Base-by-base conservation (phyloP, 2,888 invertebrate species). In the Folsomia manolachei region DNA sequence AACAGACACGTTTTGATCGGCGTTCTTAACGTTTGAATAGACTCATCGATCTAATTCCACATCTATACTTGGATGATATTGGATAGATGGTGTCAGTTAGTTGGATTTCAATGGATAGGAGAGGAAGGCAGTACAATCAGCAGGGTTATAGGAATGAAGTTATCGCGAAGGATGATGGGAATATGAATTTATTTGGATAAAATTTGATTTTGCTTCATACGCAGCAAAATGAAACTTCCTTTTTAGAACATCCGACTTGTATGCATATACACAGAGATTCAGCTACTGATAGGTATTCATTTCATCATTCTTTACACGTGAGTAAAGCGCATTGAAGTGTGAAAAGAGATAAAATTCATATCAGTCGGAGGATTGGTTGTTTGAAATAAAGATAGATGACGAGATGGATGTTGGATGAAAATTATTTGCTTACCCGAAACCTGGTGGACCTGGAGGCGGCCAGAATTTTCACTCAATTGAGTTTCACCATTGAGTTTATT, bases 401-500 rank as follows among this genome's bases (percentile, higher is more conserved):
- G 61, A 27, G 24, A 51, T 27, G 39, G 69, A 21, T 14, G 19
- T 19, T 56, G 51, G 51, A 27, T 56, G 18, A 25, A 14, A 14
- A 53, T 51, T 27, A 65, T 70, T 56, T n/a, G 53, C 24, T 71
- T 79, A 82, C 82, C 82, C 61, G 81, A 77, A 64, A 82, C 76
- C 69, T 79, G 78, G 53, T 82, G 75, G 65, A 82, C 76, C 69
- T 79, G 78, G 53, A 82, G 75, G 65, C 81, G 78, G 26, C 81
- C 82, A 21, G 83, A 83, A 53, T 81, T 82, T 64, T 82, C 81
- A 78, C 85, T 85, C 56, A 82, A 79, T 67, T 83, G 82, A 51
- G 83, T 83, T 63, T 84, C 83, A 1, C 82, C 82, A 0, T 84
- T 85, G 64, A 85, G 80, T 25, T 82, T 81, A 76, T 84, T 84